Evolutionary conservation across 2,797 vertebrate species (phyloP).

Genomic region (Phrynocephalus vlangalii): DNA sequence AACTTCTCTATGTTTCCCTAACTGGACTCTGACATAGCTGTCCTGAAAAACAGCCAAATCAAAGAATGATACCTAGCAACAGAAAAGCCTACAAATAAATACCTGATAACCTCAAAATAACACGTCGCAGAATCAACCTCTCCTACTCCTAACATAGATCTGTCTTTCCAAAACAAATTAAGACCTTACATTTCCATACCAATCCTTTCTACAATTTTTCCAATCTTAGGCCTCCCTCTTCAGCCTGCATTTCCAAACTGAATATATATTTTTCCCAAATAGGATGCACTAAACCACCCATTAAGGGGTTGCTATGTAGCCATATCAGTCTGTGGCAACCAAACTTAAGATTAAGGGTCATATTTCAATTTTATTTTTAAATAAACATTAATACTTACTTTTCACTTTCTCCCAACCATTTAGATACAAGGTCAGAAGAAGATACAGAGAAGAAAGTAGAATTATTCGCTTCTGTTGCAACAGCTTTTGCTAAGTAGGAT

Average conservation of each 20-base stretch:
- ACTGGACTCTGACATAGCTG: not conserved
- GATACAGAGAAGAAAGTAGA: constrained; percentile 98
- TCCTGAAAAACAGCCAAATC: not conserved
- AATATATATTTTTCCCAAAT: not conserved
- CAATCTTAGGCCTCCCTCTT: not conserved
- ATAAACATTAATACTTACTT: constrained; percentile 84
- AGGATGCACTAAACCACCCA: not conserved
- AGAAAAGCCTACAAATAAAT: not conserved
- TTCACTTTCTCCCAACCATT: constrained; percentile 99
- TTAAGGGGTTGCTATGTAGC: not conserved
- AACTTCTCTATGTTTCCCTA: not conserved
- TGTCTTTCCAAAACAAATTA: not conserved
- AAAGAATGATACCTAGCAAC: not conserved
- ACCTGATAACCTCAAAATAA: not conserved
- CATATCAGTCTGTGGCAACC: not conserved
- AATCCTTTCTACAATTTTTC: not conserved
- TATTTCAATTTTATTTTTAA: no score
- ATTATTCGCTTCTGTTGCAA: constrained; percentile 98
- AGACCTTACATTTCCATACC: not conserved
- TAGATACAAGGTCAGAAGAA: constrained; percentile 97
- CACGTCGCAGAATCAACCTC: not conserved
- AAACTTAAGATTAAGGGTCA: not conserved
- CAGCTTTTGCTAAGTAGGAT: constrained; percentile 98
- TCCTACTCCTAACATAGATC: not conserved
- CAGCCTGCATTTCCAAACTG: not conserved